Percentiles rank a stretch among this genome's conserved stretches.
These are phyloP conservation scores for Synanthedon formicaeformis DNA, from an alignment of 2,888 invertebrate species.

Conservation along the genomic window DNA sequence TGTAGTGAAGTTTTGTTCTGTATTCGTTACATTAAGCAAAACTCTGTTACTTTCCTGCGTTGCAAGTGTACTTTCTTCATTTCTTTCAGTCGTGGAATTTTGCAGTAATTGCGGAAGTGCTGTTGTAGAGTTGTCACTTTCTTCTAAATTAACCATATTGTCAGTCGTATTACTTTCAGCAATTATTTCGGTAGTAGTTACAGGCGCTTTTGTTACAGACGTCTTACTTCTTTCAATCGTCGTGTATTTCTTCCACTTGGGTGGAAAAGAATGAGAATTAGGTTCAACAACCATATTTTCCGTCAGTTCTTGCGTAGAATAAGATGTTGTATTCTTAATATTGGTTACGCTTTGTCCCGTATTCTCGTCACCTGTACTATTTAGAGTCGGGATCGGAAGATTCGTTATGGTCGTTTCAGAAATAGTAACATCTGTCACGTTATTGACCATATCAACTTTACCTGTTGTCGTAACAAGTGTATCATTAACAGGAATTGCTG, in stretches of 20 bases:
- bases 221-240: conserved; percentile 22
- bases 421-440: neutral
- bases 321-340: neutral
- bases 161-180: conserved; percentile 14
- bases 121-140: neutral
- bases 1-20: neutral
- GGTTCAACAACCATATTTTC: neutral
- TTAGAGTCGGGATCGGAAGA: neutral
- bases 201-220: conserved; percentile 9
- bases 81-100: no score
- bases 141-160: conserved; percentile 4
- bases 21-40: no score
- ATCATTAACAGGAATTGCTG: neutral
- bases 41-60: no score
- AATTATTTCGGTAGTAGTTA: conserved; percentile 9
- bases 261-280: neutral
- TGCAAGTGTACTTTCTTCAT: no score
- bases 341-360: neutral
- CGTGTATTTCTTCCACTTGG: conserved; percentile 11
- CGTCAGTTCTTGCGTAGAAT: neutral
- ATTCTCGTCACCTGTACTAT: neutral
- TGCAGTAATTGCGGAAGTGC: no score
- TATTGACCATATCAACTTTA: neutral
- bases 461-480: neutral
- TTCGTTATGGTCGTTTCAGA: neutral